A percentile compares a stretch with the other conserved stretches of the same genome.
phyloP scores from a whole-genome alignment of 53 echinoderm and acorn worm genomes.

The Pentamera pediparva region DNA sequence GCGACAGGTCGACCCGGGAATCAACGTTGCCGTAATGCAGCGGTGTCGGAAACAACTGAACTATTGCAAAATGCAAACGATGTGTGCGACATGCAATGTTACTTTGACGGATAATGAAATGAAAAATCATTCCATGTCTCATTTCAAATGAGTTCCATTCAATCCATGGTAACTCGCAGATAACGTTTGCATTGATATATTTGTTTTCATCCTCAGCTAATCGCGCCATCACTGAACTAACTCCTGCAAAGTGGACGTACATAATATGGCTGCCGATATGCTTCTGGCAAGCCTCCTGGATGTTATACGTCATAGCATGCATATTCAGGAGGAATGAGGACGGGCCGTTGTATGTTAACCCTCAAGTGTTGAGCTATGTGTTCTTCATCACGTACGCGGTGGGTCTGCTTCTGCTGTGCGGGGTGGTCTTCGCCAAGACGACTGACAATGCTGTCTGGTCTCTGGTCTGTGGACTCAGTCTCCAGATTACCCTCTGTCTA shows the following conservation, averaged over 20 bases:
- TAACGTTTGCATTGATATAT: no score
- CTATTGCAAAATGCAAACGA: no score
- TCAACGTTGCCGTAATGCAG: no score
- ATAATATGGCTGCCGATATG: slow-evolving; percentile 44
- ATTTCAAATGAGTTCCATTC: no score
- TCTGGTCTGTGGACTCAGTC: slow-evolving; percentile 2
- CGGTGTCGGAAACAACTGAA: no score
- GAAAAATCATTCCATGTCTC: no score
- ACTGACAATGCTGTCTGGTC: slow-evolving; percentile 3
- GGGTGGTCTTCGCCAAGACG: slow-evolving; percentile 44
- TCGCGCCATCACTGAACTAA: slow-evolving; percentile 14
- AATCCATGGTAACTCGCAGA: no score
- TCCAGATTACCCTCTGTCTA: slow-evolving; percentile 19
- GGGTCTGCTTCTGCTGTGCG: slow-evolving; percentile 25
- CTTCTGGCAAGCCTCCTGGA: slow-evolving; percentile 53
- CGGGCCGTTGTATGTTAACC: slow-evolving; percentile 49
- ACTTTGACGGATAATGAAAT: no score
- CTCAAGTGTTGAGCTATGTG: slow-evolving; percentile 32
- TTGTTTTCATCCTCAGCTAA: no score
- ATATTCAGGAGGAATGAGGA: slow-evolving; percentile 38
- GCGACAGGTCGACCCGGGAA: no score
- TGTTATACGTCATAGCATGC: slow-evolving; percentile 40
- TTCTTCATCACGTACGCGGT: slow-evolving; percentile 29
- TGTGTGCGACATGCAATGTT: no score
- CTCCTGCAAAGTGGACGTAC: slow-evolving; percentile 41